Evolutionary conservation across 23 tunicate species (phyloP).

Genomic region (Trididemnum clinides): DNA sequence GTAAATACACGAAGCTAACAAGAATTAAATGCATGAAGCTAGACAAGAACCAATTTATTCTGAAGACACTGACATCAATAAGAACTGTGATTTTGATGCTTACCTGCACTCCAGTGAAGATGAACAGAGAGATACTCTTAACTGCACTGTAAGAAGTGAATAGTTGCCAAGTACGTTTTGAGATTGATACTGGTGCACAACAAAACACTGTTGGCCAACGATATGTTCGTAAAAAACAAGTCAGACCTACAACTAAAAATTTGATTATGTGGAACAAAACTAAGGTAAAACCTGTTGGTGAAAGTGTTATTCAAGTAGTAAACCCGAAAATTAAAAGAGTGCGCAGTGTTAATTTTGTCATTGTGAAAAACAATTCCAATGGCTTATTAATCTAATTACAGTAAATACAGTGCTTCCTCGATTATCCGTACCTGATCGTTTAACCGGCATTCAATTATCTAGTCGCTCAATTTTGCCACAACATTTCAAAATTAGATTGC

Average conservation of each 20-base stretch:
- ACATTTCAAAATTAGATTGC: too few relatives aligned
- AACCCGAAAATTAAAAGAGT: background rate
- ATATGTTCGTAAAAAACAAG: conserved; percentile 29
- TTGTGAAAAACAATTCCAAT: conserved; percentile 28
- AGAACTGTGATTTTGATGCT: too few relatives aligned
- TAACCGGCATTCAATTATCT: too few relatives aligned
- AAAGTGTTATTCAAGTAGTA: background rate
- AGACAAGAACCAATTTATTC: too few relatives aligned
- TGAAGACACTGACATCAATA: too few relatives aligned
- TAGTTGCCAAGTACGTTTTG: conserved; percentile 13
- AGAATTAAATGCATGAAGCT: too few relatives aligned
- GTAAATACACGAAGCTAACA: too few relatives aligned
- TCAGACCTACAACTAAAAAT: background rate
- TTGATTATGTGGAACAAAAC: conserved; percentile 37
- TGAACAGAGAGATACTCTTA: too few relatives aligned
- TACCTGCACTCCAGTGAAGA: too few relatives aligned
- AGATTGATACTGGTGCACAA: conserved; percentile 29
- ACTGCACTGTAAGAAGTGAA: conserved; percentile 21
- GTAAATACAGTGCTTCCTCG: too few relatives aligned
- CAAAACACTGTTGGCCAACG: conserved; percentile 17
- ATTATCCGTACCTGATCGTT: too few relatives aligned
- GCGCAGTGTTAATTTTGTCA: background rate
- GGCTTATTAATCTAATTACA: conserved; percentile 2
- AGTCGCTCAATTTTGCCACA: too few relatives aligned
- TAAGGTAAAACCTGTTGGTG: conserved; percentile 24